Evolutionary conservation across 2,888 invertebrate genomes (phyloP), one percentile per base, ranked within the genome.

Genomic region (Acronicta alni): DNA sequence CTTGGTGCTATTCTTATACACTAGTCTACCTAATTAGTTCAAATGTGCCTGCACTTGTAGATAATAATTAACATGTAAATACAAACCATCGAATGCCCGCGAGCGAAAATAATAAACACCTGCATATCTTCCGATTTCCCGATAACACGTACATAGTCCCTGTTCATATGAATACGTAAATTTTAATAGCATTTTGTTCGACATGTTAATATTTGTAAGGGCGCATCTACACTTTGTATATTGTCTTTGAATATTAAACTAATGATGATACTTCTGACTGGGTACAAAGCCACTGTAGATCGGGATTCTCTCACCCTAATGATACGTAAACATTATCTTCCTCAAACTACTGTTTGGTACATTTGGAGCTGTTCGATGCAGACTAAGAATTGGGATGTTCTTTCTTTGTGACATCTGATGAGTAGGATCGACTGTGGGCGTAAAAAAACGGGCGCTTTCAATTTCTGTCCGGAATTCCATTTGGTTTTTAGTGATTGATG

Each of bases 381-480:
- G 53, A 62, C 45, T 68, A 63, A 63, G 62, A 60, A 74, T 75
- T 69, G 55, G 58, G 44, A 52, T 56, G 55, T 49, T 39, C 59
- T n/a, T n/a, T 45, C 59, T 55, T 47, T 44, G 60, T 75, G 72
- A 67, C 67, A 69, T 75, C 72, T 66, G 72, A 69, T 60, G 72
- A 75, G 69, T 52, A 60, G 69, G 69, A 63, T 66, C 53, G 53
- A 68, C 60, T 59, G 41, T 39, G 60, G 46, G 48, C 49, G 63
- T 67, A 70, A 68, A 62, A n/a, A 70, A 75, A 72, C 65, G 61
- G 57, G 72, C 62, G 62, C 59, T 65, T 69, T 72, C 69, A 72
- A 74, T 69, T 75, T 59, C 59, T 44, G 20, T 52, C 47, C 54
- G 47, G 72, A 68, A 68, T 68, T 55, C 67, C 67, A 72, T 68